These are phyloP conservation scores for Cephalotes varians DNA, from an alignment of 2,888 invertebrate genomes.

Conservation along the genomic window DNA sequence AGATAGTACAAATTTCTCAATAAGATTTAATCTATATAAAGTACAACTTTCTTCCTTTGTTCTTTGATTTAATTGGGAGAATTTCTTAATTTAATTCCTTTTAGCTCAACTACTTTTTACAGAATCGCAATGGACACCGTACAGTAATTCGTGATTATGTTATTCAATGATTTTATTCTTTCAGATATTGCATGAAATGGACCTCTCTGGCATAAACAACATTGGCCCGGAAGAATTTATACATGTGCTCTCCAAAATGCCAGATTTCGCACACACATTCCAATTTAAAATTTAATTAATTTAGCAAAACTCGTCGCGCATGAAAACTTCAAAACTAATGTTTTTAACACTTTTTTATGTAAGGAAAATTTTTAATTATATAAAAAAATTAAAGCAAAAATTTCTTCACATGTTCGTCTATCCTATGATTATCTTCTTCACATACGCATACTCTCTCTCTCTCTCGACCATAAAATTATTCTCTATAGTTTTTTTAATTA, in stretches of 20 bases:
- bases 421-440: not conserved
- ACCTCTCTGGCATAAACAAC: conserved; percentile 87
- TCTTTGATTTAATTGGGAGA: not conserved
- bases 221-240: conserved; percentile 88
- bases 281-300: conserved; percentile 86
- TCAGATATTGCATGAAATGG: conserved; percentile 89
- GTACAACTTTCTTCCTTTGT: not conserved
- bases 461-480: not conserved
- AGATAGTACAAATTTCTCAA: not conserved
- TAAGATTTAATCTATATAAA: not conserved
- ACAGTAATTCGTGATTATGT: not conserved
- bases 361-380: not conserved
- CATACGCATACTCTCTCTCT: too few species aligned
- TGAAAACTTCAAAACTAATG: not conserved
- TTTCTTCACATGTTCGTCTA: not conserved
- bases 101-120: not conserved
- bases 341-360: not conserved
- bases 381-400: not conserved
- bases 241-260: conserved; percentile 88
- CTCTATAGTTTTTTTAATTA: not conserved
- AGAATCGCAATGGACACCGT: not conserved
- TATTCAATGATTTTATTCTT: conserved; percentile 61
- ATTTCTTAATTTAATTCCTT: conserved; percentile 18
- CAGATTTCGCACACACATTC: conserved; percentile 88
- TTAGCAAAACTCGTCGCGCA: not conserved